Conservation (phyloP, 2,113 vertebrate genomes). For the Tichodroma muraria region DNA sequence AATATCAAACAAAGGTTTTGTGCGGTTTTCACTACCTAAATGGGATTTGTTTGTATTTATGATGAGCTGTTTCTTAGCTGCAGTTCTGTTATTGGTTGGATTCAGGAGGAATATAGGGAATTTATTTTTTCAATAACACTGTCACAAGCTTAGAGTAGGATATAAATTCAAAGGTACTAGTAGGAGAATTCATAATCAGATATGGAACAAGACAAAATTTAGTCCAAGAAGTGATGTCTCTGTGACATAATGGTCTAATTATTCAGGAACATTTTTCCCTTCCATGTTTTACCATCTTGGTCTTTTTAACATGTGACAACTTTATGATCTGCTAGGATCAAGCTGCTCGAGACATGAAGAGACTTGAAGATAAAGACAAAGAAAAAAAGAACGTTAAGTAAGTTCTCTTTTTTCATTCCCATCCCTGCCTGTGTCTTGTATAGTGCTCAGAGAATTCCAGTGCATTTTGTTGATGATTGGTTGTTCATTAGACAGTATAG, state of each 20-base stretch:
- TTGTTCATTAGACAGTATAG: neutral
- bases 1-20: neutral
- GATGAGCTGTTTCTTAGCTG: neutral
- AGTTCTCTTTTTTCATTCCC: slow-evolving; percentile 63
- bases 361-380: slow-evolving; percentile 94
- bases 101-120: neutral
- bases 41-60: neutral
- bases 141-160: neutral
- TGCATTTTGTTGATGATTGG: neutral
- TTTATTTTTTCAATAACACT: neutral
- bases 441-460: neutral
- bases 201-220: neutral
- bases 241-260: neutral
- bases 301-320: neutral
- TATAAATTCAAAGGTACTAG: neutral
- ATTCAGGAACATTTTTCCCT: neutral
- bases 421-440: neutral
- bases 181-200: neutral
- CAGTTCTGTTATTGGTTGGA: neutral
- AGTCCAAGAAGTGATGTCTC: neutral
- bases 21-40: neutral
- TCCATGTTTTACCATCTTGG: neutral
- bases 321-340: slow-evolving; percentile 81
- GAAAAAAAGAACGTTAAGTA: slow-evolving; percentile 94
- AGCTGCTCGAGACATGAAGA: slow-evolving; percentile 96